A percentile compares a stretch with the other conserved stretches of the same genome.
phyloP scores from a whole-genome alignment of 1,140 invertebrate species.

The Meloidogyne exigua region DNA sequence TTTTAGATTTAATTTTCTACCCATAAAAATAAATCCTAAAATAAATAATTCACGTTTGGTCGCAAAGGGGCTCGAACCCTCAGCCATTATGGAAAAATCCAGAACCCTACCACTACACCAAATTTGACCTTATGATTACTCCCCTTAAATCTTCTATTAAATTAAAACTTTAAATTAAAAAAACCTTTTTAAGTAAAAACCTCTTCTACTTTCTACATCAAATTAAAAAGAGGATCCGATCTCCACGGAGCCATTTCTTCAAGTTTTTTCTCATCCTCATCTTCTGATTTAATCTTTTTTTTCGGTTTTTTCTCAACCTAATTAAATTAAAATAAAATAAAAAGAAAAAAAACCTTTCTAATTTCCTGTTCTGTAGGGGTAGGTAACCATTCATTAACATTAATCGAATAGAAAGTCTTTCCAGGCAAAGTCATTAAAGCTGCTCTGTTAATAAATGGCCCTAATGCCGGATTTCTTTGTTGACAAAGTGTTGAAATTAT shows the following conservation, averaged over 20 bases:
- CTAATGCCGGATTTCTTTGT: conserved; percentile 56
- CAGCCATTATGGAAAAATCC: too few relatives aligned
- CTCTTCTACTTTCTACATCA: conserved; percentile 12
- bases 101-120: too few relatives aligned
- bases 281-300: neutral
- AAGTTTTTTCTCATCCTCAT: neutral
- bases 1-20: too few relatives aligned
- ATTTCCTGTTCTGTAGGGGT: conserved; percentile 55
- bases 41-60: too few relatives aligned
- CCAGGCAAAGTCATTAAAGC: conserved; percentile 53
- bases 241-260: conserved; percentile 1
- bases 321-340: neutral
- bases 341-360: conserved; percentile 44
- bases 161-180: too few relatives aligned
- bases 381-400: conserved; percentile 53
- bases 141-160: too few relatives aligned
- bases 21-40: too few relatives aligned
- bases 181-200: too few relatives aligned
- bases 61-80: too few relatives aligned
- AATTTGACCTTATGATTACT: too few relatives aligned
- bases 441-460: conserved; percentile 59
- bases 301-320: conserved; percentile 1
- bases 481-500: conserved; percentile 52
- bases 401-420: conserved; percentile 42
- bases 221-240: neutral